Evolutionary conservation across 1,140 invertebrate species (phyloP), one percentile per base, ranked within the genome.

Genomic region (Plutomurus gul): DNA sequence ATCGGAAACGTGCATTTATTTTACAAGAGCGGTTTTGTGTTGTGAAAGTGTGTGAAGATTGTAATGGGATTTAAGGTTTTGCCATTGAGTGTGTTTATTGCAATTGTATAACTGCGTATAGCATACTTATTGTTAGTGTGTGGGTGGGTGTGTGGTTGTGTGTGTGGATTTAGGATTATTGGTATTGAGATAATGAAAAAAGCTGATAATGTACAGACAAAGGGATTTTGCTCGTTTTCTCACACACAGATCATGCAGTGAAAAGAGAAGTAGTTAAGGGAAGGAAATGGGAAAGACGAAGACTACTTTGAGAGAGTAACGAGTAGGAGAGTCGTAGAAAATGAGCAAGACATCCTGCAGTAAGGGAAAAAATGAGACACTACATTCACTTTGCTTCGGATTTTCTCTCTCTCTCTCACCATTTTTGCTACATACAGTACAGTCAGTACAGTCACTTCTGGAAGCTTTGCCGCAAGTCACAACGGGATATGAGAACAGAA

Each of bases 201-300:
- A 65, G 13, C 56, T 65, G 56, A 65, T 65, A 65, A 65, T 65
- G 56, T 65, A 33, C 13, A 65, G 56, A 65, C 56, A 65, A 65
- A 65, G 16, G 27, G 56, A 65, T 65, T 65, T 65, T 27, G 20
- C 47, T 65, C 16, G 25, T 65, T 65, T 65, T 65, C 56, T 65
- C 56, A 65, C 56, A n/a, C n/a, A 33, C 56, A 33, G 56, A 65
- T 65, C 56, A 30, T 65, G 56, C 18, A 33, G 56, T 65, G 56
- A 65, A 65, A 65, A 30, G 56, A 65, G 47, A 51, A 51, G 56
- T 65, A 65, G 56, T 65, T 65, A 65, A 65, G 36, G 56, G 56
- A 65, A 65, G 56, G 27, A 60, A 60, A 60, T 60, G 51, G 51
- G 25, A n/a, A 65, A n/a, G 27, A 65, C 56, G 56, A 36, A 65